Percentiles rank a stretch among this genome's conserved stretches.
Conservation (phyloP, 2,888 invertebrate species). For the Arctia plantaginis region DNA sequence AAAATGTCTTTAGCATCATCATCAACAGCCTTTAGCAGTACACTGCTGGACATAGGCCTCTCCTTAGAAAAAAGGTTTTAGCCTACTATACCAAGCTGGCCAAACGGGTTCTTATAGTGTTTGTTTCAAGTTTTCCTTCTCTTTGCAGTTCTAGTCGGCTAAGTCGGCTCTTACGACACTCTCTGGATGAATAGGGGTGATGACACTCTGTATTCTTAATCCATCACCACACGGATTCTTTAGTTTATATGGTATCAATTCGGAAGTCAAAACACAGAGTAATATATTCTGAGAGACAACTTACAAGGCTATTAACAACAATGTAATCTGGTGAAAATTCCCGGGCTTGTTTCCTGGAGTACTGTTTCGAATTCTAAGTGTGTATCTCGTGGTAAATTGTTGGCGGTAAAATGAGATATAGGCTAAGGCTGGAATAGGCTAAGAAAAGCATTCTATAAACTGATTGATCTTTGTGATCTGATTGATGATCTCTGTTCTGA, state of each 20-base stretch:
- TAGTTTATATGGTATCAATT: not conserved
- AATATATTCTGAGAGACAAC: conserved; percentile 30
- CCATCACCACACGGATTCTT: no score
- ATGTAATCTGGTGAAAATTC: conserved; percentile 12
- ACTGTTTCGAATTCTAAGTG: conserved; percentile 5
- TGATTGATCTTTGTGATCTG: fast-evolving
- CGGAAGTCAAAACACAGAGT: conserved; percentile 33
- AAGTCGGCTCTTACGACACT: no score
- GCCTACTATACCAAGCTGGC: no score
- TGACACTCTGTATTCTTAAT: no score
- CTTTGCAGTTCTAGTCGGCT: no score
- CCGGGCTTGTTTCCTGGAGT: not conserved
- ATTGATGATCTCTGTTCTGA: not conserved
- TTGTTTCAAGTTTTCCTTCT: no score
- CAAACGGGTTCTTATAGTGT: no score
- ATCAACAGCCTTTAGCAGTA: no score
- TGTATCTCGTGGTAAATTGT: not conserved
- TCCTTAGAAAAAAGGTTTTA: no score
- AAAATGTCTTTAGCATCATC: no score
- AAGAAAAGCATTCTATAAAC: not conserved
- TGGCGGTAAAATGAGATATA: not conserved
- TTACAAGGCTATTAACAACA: conserved; percentile 18
- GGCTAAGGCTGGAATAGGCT: not conserved
- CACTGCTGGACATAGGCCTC: no score
- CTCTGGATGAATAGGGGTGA: no score